phyloP scores from a whole-genome alignment of 2,888 invertebrate genomes.

The Microplitis deprimator region DNA sequence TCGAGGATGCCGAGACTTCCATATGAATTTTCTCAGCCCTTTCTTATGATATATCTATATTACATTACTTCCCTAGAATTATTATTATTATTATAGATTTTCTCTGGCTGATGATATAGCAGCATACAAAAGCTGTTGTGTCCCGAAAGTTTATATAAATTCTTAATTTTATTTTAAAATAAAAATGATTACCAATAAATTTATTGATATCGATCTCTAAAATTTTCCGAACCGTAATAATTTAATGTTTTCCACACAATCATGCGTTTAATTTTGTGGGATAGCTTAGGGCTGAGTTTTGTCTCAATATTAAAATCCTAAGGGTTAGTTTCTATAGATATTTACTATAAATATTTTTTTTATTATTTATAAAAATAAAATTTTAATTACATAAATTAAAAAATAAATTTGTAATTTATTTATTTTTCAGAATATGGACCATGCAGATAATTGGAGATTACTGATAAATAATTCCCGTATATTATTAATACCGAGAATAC shows the following conservation, averaged over 20 bases:
- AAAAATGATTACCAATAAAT: too few relatives aligned
- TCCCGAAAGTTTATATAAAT: too few relatives aligned
- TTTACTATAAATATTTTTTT: too few relatives aligned
- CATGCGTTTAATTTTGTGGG: too few relatives aligned
- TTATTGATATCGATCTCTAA: too few relatives aligned
- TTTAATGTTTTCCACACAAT: too few relatives aligned
- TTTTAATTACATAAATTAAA: not conserved
- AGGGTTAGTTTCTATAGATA: too few relatives aligned
- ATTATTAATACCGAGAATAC: not conserved
- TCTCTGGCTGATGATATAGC: not conserved
- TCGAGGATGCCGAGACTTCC: constrained; percentile 30
- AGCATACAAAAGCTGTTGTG: too few relatives aligned
- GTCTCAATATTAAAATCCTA: too few relatives aligned
- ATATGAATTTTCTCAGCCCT: constrained; percentile 21
- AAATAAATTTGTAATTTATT: constrained; percentile 5
- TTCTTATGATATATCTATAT: not conserved
- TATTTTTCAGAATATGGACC: constrained; percentile 60
- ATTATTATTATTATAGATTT: not conserved
- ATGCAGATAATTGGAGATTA: constrained; percentile 51
- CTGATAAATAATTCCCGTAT: constrained; percentile 14
- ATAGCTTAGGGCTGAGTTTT: too few relatives aligned
- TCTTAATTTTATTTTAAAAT: too few relatives aligned
- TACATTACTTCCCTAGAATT: not conserved
- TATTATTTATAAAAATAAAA: not conserved
- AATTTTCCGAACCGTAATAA: too few relatives aligned